phyloP scores from a whole-genome alignment of 2,113 vertebrate species.

The Eira barbara region DNA sequence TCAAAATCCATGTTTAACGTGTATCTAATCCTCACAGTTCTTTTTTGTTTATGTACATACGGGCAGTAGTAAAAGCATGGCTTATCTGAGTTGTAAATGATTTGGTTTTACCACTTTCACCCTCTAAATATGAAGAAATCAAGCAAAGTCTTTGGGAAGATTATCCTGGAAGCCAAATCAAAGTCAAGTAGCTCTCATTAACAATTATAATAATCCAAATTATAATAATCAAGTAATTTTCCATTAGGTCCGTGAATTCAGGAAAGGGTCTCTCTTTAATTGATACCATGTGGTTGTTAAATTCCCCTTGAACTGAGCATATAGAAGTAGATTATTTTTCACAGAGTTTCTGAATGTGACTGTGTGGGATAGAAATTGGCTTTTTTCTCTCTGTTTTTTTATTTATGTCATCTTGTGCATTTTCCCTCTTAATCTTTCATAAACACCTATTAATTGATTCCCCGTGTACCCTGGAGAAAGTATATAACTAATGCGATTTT shows the following conservation, averaged over 20 bases:
- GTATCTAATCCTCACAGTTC: neutral
- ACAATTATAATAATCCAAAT: conserved; percentile 34
- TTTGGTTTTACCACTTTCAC: neutral
- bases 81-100: neutral
- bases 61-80: neutral
- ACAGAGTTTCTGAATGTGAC: neutral
- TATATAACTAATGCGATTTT: conserved; percentile 53
- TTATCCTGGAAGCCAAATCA: neutral
- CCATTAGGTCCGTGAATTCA: neutral
- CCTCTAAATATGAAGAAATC: neutral
- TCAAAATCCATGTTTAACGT: neutral
- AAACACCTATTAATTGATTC: conserved; percentile 23
- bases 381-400: conserved; percentile 53
- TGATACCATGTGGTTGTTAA: neutral
- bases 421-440: neutral
- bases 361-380: neutral
- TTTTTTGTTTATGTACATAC: neutral
- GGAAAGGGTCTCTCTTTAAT: neutral
- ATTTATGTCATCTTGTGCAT: neutral
- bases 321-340: neutral
- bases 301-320: neutral
- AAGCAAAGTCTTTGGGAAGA: neutral
- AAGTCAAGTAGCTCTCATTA: neutral
- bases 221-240: neutral
- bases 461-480: neutral